Evolutionary conservation across 2,113 vertebrate genomes (phyloP), one percentile per base, ranked within the genome.

Genomic region (Hirundichthys speculiger): DNA sequence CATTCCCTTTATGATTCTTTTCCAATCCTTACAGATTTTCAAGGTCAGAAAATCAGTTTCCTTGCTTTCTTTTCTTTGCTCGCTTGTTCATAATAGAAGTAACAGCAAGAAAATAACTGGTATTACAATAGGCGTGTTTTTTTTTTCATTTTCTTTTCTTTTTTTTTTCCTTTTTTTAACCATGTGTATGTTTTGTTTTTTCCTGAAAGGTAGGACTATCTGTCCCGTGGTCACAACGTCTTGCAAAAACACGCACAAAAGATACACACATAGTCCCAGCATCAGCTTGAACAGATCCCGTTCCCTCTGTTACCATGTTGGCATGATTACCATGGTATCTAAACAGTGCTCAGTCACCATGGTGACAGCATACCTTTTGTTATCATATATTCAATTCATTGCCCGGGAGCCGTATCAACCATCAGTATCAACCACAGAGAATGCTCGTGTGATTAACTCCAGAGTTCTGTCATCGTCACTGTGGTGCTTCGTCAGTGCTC

Each of bases 401-500:
- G 60, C 54, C 47, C 69, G 1, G 67, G 59, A 67, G 43, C 69
- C 20, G 79, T 15, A 59, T 72, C 64, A 45, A 42, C 51, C 40
- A 18, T n/a, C n/a, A 22, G 79, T 15, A 59, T 72, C 64, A 45
- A 42, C 51, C 40, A 18, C 34, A 2, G 58, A 77, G 57, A 79
- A 74, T 70, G 61, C 47, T 51, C 22, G 1, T 18, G 68, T 73
- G 55, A 69, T 83, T 57, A 11, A 73, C 72, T 70, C 41, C 67
- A 57, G 73, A 68, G 73, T 64, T 77, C 53, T 1, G 83, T 78
- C 62, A 65, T 83, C 67, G 45, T 62, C 43, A 73, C 25, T 53
- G 27, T 52, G 81, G 56, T 80, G 85, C 87, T 84, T 73, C 10
- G 66, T 96, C 87, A 98, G 65, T 96, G 96, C 88, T 97, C 96